Conservation (phyloP, 2,113 vertebrate genomes). For the Notechis scutatus region DNA sequence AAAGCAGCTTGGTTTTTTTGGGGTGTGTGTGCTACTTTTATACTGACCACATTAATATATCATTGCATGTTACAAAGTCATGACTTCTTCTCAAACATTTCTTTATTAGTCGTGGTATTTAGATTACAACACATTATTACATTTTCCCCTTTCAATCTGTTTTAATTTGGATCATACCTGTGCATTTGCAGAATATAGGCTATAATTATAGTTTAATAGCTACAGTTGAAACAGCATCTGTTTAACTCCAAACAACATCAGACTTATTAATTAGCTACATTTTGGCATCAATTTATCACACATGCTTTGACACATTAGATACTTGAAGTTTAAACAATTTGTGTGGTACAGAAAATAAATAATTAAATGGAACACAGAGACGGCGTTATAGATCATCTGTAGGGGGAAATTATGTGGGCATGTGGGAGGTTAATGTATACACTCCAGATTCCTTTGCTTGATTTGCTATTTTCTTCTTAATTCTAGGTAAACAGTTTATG, state of each 20-base stretch:
- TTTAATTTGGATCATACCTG: slow-evolving; percentile 51
- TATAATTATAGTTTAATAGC: slow-evolving; percentile 66
- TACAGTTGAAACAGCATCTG: slow-evolving; percentile 59
- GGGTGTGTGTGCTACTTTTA: neutral
- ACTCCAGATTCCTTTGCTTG: slow-evolving; percentile 68
- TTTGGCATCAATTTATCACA: slow-evolving; percentile 67
- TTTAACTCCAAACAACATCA: slow-evolving; percentile 64
- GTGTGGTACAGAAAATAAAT: slow-evolving; percentile 53
- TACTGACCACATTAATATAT: slow-evolving; percentile 35
- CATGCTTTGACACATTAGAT: slow-evolving; percentile 58
- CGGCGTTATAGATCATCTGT: slow-evolving; percentile 64
- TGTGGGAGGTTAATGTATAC: slow-evolving; percentile 71
- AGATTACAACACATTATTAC: slow-evolving; percentile 37
- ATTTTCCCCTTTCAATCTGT: slow-evolving; percentile 39
- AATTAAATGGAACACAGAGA: slow-evolving; percentile 55
- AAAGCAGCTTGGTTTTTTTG: neutral
- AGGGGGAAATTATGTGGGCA: slow-evolving; percentile 67
- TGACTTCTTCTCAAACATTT: slow-evolving; percentile 27
- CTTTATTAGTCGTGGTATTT: slow-evolving; percentile 13
- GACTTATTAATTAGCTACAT: slow-evolving; percentile 66
- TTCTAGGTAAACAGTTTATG: slow-evolving; percentile 71
- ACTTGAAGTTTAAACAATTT: slow-evolving; percentile 63
- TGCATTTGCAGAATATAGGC: slow-evolving; percentile 40
- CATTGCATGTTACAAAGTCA: slow-evolving; percentile 10
- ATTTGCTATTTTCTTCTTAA: slow-evolving; percentile 75